These are phyloP conservation scores for Melanotus villosus DNA, from an alignment of 2,888 invertebrate genomes.

Conservation along the genomic window DNA sequence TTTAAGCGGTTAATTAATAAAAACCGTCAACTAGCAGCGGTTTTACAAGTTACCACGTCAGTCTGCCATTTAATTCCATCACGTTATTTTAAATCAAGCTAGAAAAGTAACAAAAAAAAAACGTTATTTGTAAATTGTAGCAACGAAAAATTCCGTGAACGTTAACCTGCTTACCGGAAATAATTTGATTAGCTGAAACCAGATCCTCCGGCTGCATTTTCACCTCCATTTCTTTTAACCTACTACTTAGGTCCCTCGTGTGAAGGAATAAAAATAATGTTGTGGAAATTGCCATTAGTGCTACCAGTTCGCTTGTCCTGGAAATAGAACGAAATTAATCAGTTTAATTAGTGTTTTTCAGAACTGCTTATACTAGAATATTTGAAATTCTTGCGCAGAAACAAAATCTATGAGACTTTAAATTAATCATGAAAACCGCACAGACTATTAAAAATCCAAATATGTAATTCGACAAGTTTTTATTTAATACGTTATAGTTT, in stretches of 20 bases:
- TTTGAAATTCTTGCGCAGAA: no score
- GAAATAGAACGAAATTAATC: slow-evolving; percentile 48
- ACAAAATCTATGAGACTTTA: no score
- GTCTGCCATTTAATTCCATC: background rate
- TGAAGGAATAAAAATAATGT: slow-evolving; percentile 89
- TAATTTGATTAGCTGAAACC: slow-evolving; percentile 70
- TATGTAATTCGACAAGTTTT: no score
- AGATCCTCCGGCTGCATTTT: slow-evolving; percentile 77
- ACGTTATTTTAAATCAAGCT: background rate
- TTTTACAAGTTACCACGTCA: background rate
- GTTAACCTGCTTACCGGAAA: slow-evolving; percentile 65
- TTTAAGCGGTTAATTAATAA: slow-evolving; percentile 12
- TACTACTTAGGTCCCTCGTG: slow-evolving; percentile 85
- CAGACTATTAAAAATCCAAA: no score
- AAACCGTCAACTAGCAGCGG: background rate
- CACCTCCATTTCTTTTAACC: slow-evolving; percentile 85
- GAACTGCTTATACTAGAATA: background rate
- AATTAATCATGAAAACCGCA: no score
- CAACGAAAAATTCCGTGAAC: background rate
- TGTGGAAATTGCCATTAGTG: slow-evolving; percentile 85
- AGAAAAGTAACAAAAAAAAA: background rate
- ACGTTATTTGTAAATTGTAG: no score
- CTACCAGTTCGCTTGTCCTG: slow-evolving; percentile 89
- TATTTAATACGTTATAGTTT: no score
- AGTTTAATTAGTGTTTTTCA: background rate